Conservation (phyloP, 2,797 vertebrate genomes). For the Amphiprion clarkii region DNA sequence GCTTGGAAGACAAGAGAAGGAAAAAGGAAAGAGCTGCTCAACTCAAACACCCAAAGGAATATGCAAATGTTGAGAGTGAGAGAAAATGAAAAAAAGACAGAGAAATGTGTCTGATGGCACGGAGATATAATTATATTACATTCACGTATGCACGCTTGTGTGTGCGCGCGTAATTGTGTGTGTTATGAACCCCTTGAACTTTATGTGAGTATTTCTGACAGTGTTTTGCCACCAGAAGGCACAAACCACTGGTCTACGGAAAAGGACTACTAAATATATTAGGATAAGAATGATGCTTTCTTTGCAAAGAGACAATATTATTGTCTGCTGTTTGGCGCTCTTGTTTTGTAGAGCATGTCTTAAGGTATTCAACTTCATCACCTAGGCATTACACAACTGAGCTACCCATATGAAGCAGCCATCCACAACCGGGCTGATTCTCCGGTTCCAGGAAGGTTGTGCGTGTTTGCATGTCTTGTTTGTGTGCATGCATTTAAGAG, state of each 20-base stretch:
- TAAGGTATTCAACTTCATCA: slow-evolving; percentile 51
- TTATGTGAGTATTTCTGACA: slow-evolving; percentile 34
- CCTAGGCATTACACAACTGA: slow-evolving; percentile 46
- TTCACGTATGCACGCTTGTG: slow-evolving; percentile 29
- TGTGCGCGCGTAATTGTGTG: slow-evolving; percentile 25
- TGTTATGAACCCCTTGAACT: slow-evolving; percentile 70
- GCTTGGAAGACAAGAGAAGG: slow-evolving; percentile 78
- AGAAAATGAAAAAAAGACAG: slow-evolving; percentile 60
- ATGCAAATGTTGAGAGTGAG: slow-evolving; percentile 71
- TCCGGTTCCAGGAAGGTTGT: slow-evolving; percentile 60
- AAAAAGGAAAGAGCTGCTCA: slow-evolving; percentile 68
- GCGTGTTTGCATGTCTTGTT: slow-evolving; percentile 29
- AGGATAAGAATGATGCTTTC: slow-evolving; percentile 26
- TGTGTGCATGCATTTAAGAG: slow-evolving; percentile 33
- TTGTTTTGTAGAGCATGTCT: slow-evolving; percentile 50
- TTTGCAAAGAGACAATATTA: slow-evolving; percentile 29
- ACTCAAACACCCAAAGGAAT: slow-evolving; percentile 80
- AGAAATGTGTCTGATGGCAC: slow-evolving; percentile 66
- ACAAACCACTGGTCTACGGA: slow-evolving; percentile 33
- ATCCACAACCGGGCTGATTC: slow-evolving; percentile 58
- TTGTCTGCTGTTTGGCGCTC: slow-evolving; percentile 38
- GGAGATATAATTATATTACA: slow-evolving; percentile 66
- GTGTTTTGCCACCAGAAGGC: slow-evolving; percentile 43
- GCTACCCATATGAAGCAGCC: slow-evolving; percentile 55
- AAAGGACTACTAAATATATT: slow-evolving; percentile 37